phyloP scores from a whole-genome alignment of 2,797 vertebrate species.

The Orestias chungarensis region DNA sequence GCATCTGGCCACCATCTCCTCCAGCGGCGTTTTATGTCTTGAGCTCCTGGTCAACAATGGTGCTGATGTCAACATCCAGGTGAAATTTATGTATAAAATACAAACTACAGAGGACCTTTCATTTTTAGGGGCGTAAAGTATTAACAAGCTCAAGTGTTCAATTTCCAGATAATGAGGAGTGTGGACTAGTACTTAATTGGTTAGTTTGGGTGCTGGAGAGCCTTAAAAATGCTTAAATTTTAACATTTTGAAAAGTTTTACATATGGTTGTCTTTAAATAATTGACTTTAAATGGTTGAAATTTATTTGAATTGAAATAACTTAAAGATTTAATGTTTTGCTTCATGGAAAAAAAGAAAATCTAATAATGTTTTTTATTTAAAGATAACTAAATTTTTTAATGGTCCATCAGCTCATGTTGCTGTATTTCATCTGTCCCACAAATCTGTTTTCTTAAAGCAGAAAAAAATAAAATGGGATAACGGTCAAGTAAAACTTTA shows the following conservation, averaged over 20 bases:
- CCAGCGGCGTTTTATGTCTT: constrained; percentile 91
- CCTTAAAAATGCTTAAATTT: background rate
- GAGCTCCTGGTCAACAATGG: constrained; percentile 96
- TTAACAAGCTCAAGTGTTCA: background rate
- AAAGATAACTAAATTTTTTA: too few relatives aligned
- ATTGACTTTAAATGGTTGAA: background rate
- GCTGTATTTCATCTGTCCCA: background rate
- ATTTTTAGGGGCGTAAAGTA: background rate
- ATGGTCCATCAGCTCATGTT: background rate
- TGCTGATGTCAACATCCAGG: constrained; percentile 93
- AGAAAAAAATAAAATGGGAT: background rate
- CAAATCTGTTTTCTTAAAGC: background rate
- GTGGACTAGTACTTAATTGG: constrained; percentile 6
- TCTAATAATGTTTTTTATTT: too few relatives aligned
- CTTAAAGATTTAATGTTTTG: background rate
- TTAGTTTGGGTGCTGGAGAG: background rate
- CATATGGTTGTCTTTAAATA: background rate
- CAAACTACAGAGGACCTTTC: too few relatives aligned
- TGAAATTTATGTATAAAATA: constrained; percentile 45
- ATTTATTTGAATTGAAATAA: background rate
- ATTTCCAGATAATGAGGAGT: background rate
- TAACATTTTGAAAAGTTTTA: background rate
- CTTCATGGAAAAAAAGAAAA: background rate
- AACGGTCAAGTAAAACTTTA: background rate
- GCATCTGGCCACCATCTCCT: constrained; percentile 92